phyloP scores from a whole-genome alignment of 2,888 invertebrate genomes.

The Erebia epiphron region DNA sequence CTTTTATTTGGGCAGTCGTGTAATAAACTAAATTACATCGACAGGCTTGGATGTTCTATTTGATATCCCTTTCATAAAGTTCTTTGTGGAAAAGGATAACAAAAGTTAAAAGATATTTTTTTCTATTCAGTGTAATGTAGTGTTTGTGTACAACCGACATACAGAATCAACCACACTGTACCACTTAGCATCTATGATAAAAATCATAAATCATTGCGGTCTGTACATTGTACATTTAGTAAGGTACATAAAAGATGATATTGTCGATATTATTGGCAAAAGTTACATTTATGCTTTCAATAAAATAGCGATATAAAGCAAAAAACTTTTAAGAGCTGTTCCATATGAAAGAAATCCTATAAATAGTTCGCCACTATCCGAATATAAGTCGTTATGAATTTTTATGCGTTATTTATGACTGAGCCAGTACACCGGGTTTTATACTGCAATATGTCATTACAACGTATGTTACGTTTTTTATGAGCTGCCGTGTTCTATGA shows the following conservation, averaged over 20 bases:
- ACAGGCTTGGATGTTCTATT: no score
- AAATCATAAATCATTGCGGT: neutral
- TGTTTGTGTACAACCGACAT: no score
- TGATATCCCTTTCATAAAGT: no score
- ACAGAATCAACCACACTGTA: neutral
- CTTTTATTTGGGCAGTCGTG: no score
- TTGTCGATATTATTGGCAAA: conserved; percentile 7
- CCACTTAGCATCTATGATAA: neutral
- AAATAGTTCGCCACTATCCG: conserved; percentile 31
- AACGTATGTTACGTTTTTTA: conserved; percentile 32
- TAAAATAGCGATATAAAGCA: conserved; percentile 19
- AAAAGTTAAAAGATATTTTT: no score
- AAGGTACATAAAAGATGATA: neutral
- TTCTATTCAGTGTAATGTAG: no score
- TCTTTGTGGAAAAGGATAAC: no score
- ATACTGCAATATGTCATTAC: conserved; percentile 33
- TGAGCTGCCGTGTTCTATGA: conserved; percentile 8
- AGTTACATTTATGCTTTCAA: conserved; percentile 15
- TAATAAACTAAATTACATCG: no score
- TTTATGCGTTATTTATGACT: conserved; percentile 39
- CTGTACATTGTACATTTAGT: neutral
- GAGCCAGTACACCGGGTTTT: conserved; percentile 33
- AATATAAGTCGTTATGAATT: conserved; percentile 36
- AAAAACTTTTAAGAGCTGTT: conserved; percentile 22
- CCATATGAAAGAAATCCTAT: conserved; percentile 27